phyloP scores from a whole-genome alignment of 1,140 invertebrate species.

The Metopolophium dirhodum region DNA sequence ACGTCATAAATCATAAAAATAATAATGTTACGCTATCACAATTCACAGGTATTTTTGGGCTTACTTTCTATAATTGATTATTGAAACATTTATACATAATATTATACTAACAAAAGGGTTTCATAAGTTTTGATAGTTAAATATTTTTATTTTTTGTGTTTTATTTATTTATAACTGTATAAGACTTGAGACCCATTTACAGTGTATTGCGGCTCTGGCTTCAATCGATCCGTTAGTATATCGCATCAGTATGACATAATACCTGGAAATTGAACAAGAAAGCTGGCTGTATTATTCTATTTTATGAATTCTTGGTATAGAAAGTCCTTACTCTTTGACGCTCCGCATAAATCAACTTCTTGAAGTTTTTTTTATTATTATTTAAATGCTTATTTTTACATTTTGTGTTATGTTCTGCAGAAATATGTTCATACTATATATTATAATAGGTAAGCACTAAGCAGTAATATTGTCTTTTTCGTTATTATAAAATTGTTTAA shows the following conservation, averaged over 20 bases:
- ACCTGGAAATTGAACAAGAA: not conserved
- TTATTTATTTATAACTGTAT: no score
- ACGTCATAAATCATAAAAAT: no score
- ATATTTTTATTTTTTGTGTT: no score
- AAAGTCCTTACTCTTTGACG: not conserved
- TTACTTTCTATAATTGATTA: no score
- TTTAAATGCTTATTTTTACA: not conserved
- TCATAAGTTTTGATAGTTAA: no score
- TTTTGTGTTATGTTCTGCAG: not conserved
- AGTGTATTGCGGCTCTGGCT: no score
- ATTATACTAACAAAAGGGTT: no score
- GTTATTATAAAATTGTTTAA: not conserved
- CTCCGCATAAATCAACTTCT: not conserved
- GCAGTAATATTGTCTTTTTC: not conserved
- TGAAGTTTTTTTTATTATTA: not conserved
- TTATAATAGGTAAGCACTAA: not conserved
- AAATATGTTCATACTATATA: not conserved
- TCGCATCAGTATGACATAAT: not conserved
- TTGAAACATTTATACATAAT: no score
- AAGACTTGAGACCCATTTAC: no score
- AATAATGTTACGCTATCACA: no score
- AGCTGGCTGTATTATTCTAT: not conserved
- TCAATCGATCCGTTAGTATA: not conserved
- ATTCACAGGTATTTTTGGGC: no score
- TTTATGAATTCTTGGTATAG: not conserved